Evolutionary conservation across 2,797 vertebrate species (phyloP), one percentile per base, ranked within the genome.

Genomic region (Ficedula albicollis): DNA sequence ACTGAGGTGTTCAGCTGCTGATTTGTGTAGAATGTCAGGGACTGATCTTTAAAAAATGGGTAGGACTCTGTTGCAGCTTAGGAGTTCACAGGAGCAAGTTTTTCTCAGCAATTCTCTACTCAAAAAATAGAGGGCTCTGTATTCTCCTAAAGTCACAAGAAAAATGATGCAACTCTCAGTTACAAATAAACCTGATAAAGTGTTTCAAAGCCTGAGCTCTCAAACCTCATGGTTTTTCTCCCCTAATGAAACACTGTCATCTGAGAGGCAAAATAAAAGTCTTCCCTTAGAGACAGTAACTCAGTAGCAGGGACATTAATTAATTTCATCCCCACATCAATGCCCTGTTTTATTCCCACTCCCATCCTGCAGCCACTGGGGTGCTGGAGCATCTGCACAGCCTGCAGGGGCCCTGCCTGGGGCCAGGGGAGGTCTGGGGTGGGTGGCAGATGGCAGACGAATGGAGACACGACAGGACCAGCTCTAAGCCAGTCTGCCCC

Each of bases 281-380:
- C 70, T 86, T 94, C 67, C 85, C 67, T 86, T 89, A 90, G 93
- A 95, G 80, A 89, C 74, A 83, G 77, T 70, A 87, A 95, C 84
- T 93, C 87, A 91, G 88, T 93, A 93, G 56, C 54, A 64, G 43
- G 68, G 93, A 94, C 86, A 58, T 94, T 95, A 96, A 96, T 96
- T 96, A 95, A 95, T 96, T 95, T 91, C 93, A 89, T 95, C 85
- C 90, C 76, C 90, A 94, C 88, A 96, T 95, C 85, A 84, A 76
- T 88, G 94, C 90, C 90, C 91, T 90, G 52, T 79, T 95, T 95
- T 93, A 96, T 95, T 95, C 90, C 91, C 91, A 76, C 60, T 91
- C 94, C 85, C 83, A 84, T 89, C 86, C 85, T 96, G 75, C 89
- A 95, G 88, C 77, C 94, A 84, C 87, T 26, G 73, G 69, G 84